phyloP scores from a whole-genome alignment of 2,113 vertebrate species.

The Uria lomvia region DNA sequence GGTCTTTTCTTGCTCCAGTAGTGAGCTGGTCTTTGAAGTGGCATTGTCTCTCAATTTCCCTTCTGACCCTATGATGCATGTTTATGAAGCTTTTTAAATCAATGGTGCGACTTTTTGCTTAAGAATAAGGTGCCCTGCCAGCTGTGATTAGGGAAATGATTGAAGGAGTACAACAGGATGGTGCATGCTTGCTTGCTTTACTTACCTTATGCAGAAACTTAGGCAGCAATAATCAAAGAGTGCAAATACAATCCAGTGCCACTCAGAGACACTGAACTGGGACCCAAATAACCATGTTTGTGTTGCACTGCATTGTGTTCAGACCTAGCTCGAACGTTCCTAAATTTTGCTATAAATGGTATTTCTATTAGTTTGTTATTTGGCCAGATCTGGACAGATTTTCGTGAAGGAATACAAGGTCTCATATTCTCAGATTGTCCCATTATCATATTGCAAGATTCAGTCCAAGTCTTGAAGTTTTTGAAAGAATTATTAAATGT shows the following conservation, averaged over 20 bases:
- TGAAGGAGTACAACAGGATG: accelerated
- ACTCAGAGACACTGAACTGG: neutral
- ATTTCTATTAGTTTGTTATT: neutral
- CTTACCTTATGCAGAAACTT: neutral
- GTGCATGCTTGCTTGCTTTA: neutral
- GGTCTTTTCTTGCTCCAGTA: neutral
- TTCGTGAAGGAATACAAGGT: neutral
- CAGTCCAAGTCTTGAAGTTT: neutral
- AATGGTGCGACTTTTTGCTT: neutral
- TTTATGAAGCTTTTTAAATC: neutral
- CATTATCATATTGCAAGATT: neutral
- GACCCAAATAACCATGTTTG: neutral
- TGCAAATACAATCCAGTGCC: neutral
- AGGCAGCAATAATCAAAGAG: neutral
- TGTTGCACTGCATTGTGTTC: neutral
- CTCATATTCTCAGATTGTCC: neutral
- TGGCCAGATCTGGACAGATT: neutral
- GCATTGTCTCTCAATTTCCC: neutral
- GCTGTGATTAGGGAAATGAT: neutral
- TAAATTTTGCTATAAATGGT: neutral
- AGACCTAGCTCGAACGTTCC: neutral
- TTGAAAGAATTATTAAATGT: neutral
- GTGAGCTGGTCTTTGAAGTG: neutral
- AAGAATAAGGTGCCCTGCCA: neutral
- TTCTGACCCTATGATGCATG: neutral